phyloP scores from a whole-genome alignment of 2,797 vertebrate genomes.

The Neostethus bicornis region DNA sequence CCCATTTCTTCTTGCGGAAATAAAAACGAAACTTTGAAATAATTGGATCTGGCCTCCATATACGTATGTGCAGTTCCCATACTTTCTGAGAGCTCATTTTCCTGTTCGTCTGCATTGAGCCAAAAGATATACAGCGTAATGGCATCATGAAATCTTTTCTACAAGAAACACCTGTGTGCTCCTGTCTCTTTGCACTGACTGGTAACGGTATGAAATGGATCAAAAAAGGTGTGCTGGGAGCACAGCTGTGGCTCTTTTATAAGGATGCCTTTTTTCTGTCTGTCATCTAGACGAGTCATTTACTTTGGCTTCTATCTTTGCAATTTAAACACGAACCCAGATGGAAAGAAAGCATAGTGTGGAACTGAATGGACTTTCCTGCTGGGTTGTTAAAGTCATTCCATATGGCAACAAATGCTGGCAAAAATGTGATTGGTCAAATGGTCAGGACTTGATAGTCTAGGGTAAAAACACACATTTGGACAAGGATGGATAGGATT shows the following conservation, averaged over 20 bases:
- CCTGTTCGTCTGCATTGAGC: not conserved
- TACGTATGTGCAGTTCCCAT: no score
- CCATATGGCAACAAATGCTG: no score
- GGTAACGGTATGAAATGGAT: not conserved
- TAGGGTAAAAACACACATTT: no score
- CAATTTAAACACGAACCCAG: not conserved
- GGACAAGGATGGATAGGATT: no score
- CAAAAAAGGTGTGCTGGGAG: not conserved
- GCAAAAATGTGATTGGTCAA: no score
- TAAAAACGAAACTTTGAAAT: no score
- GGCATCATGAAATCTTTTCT: not conserved
- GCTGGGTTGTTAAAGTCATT: not conserved
- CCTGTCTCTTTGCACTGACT: not conserved
- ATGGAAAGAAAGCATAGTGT: not conserved
- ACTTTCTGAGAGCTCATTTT: not conserved
- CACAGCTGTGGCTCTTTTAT: not conserved
- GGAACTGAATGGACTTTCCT: not conserved
- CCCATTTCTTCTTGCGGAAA: no score
- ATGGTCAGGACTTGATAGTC: no score
- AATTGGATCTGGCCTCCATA: not conserved
- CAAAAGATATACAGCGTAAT: not conserved
- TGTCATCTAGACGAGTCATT: not conserved
- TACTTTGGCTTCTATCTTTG: not conserved
- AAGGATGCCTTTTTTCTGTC: no score
- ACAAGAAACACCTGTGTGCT: not conserved